Percentiles rank a stretch among this genome's conserved stretches.
These are phyloP conservation scores for Himalopsyche japonica DNA, from an alignment of 2,888 invertebrate species.

Conservation along the genomic window DNA sequence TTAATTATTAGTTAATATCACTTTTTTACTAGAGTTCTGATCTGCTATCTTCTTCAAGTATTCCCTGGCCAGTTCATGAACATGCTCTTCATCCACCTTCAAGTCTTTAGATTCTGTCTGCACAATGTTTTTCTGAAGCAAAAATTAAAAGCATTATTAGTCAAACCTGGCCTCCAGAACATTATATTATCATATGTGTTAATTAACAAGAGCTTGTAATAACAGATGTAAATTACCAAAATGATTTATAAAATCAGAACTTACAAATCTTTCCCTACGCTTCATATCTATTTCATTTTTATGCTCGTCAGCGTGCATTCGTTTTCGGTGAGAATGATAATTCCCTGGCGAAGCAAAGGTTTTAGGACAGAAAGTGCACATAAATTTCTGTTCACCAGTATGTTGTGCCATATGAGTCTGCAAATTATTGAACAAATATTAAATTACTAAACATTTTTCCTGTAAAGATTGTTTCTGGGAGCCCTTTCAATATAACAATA, in stretches of 20 bases:
- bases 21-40: slow-evolving; percentile 5
- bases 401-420: slow-evolving; percentile 42
- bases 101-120: neutral
- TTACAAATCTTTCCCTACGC: neutral
- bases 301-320: slow-evolving; percentile 41
- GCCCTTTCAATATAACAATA: no score
- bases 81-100: slow-evolving; percentile 6
- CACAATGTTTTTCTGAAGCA: slow-evolving; percentile 21
- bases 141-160: neutral
- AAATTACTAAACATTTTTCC: no score
- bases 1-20: neutral
- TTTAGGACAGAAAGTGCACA: slow-evolving; percentile 41
- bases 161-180: no score
- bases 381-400: slow-evolving; percentile 40
- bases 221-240: no score
- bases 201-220: no score
- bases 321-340: slow-evolving; percentile 42
- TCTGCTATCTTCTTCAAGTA: slow-evolving; percentile 18
- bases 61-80: slow-evolving; percentile 17
- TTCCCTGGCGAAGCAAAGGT: slow-evolving; percentile 42
- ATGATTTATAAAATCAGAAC: neutral
- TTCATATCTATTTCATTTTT: slow-evolving; percentile 13
- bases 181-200: no score
- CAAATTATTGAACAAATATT: neutral
- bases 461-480: no score